phyloP scores from a whole-genome alignment of 2,797 vertebrate genomes.

The Phalloptychus januarius region DNA sequence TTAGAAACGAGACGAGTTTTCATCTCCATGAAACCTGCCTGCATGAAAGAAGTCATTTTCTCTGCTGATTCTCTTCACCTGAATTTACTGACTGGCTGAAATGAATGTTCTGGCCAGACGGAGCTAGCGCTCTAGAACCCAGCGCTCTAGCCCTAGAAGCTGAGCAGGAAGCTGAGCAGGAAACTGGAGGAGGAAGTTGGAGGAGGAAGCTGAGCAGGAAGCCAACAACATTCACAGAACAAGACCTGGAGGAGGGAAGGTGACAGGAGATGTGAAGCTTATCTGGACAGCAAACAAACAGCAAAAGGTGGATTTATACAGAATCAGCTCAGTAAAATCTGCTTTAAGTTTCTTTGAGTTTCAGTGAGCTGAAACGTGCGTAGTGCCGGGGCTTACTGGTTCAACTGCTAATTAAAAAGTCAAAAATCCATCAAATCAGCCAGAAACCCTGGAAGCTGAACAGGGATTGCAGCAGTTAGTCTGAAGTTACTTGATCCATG shows the following conservation, averaged over 20 bases:
- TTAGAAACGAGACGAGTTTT: conserved; percentile 23
- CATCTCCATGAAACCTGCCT: conserved; percentile 23
- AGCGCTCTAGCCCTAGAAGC: no score
- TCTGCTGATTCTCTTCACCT: no score
- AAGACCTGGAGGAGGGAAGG: background rate
- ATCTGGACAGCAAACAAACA: background rate
- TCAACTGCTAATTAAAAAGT: background rate
- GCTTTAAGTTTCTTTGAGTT: background rate
- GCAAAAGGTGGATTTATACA: background rate
- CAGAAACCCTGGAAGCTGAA: background rate
- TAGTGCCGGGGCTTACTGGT: background rate
- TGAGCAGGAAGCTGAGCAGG: no score
- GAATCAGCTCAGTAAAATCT: background rate
- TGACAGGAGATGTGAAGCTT: background rate
- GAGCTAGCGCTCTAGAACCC: no score
- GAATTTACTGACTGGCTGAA: no score
- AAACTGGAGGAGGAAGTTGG: no score
- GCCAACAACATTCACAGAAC: background rate
- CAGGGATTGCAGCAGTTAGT: background rate
- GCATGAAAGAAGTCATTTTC: no score
- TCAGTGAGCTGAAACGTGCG: background rate
- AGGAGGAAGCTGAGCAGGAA: background rate
- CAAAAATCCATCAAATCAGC: background rate
- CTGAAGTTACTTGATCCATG: background rate
- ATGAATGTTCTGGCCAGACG: no score